Evolutionary conservation across 2,888 invertebrate species (phyloP).

Genomic region (Osedax frankpressi): DNA sequence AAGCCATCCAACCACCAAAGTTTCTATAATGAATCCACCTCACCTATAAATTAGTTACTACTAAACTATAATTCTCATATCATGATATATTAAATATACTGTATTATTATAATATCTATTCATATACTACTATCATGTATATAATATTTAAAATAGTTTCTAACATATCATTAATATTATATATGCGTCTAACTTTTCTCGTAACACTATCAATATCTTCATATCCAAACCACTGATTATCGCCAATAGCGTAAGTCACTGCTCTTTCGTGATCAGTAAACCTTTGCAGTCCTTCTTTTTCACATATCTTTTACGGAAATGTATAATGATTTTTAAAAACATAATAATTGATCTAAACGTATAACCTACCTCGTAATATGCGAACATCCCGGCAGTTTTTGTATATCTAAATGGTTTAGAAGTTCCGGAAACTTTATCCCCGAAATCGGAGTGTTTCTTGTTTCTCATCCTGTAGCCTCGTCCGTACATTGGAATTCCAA

Average conservation of each 20-base stretch:
- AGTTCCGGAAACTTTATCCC: not conserved
- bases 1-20: slow-evolving; percentile 10
- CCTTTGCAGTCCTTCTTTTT: not conserved
- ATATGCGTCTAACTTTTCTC: slow-evolving; percentile 37
- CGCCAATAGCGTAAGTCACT: slow-evolving; percentile 6
- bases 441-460: not conserved
- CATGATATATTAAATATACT: too few species aligned
- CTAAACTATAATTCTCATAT: too few species aligned
- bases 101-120: too few species aligned
- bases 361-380: slow-evolving; percentile 11
- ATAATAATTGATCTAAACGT: too few species aligned
- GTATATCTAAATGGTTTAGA: slow-evolving; percentile 6
- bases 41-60: too few species aligned
- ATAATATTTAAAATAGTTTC: too few species aligned
- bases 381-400: slow-evolving; percentile 4
- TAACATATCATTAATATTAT: too few species aligned
- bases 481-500: slow-evolving; percentile 8
- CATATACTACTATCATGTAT: too few species aligned
- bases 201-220: slow-evolving; percentile 32
- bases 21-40: not conserved
- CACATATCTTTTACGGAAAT: not conserved
- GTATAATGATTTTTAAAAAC: too few species aligned
- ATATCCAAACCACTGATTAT: slow-evolving; percentile 36
- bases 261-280: not conserved
- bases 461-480: slow-evolving; percentile 1